Percentiles rank a stretch among this genome's conserved stretches.
Evolutionary conservation across 2,888 invertebrate genomes (phyloP).

Genomic region (Spodoptera picta): DNA sequence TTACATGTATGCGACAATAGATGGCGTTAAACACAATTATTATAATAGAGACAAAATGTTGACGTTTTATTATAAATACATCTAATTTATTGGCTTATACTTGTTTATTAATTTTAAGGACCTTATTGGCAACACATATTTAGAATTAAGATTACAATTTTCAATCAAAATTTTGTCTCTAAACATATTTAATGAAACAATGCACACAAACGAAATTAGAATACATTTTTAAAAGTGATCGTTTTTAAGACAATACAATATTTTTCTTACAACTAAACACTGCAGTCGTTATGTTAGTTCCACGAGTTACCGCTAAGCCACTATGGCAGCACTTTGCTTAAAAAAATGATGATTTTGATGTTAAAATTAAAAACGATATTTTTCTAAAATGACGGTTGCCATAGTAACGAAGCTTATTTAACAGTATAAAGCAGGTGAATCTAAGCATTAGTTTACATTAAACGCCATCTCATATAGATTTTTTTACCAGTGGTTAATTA

Average conservation of each 20-base stretch:
- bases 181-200: background rate
- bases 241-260: conserved; percentile 23
- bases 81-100: no score
- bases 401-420: conserved; percentile 38
- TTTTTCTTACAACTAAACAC: conserved; percentile 46
- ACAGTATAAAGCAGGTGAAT: conserved; percentile 32
- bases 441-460: conserved; percentile 34
- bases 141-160: no score
- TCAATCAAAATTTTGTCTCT: conserved; percentile 1
- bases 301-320: conserved; percentile 37
- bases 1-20: background rate
- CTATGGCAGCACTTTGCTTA: conserved; percentile 56
- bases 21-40: background rate
- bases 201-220: background rate
- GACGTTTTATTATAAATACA: no score
- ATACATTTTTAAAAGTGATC: conserved; percentile 42
- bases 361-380: conserved; percentile 9
- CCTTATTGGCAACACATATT: no score
- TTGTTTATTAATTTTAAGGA: no score
- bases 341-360: conserved; percentile 6
- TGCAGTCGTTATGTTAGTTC: conserved; percentile 54
- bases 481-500: conserved; percentile 22
- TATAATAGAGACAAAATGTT: no score
- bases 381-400: conserved; percentile 38
- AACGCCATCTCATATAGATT: conserved; percentile 7